These are phyloP conservation scores for Bugula neritina DNA, from an alignment of 2,888 invertebrate species.

Conservation along the genomic window DNA sequence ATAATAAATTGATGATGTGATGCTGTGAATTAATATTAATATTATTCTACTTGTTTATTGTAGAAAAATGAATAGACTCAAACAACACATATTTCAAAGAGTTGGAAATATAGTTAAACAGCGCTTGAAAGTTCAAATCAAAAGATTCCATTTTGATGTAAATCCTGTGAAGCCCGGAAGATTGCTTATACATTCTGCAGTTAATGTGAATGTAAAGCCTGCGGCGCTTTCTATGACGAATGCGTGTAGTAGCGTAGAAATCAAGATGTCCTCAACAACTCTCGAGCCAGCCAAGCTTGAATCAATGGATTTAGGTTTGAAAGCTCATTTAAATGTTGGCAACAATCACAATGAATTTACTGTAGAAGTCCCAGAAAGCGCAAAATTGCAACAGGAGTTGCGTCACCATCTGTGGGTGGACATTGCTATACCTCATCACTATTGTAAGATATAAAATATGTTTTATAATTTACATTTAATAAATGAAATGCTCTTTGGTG, in stretches of 20 bases:
- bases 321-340: background rate
- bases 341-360: background rate
- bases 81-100: too few species aligned
- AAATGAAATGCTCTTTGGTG: too few species aligned
- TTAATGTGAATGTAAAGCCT: background rate
- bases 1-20: too few species aligned
- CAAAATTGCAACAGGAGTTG: background rate
- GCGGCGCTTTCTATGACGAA: background rate
- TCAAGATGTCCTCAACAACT: background rate
- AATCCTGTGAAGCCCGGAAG: slow-evolving; percentile 6
- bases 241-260: background rate
- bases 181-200: background rate
- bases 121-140: too few species aligned
- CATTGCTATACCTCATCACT: slow-evolving; percentile 6
- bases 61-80: too few species aligned
- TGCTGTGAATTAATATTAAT: too few species aligned
- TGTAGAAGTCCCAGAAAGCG: background rate
- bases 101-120: too few species aligned
- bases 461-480: too few species aligned
- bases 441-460: too few species aligned
- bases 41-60: too few species aligned
- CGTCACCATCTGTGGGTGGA: background rate
- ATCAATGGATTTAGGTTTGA: background rate
- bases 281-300: background rate
- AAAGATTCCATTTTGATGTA: background rate